Conservation (phyloP, 2,888 invertebrate genomes). For the Chouioia cunea region DNA sequence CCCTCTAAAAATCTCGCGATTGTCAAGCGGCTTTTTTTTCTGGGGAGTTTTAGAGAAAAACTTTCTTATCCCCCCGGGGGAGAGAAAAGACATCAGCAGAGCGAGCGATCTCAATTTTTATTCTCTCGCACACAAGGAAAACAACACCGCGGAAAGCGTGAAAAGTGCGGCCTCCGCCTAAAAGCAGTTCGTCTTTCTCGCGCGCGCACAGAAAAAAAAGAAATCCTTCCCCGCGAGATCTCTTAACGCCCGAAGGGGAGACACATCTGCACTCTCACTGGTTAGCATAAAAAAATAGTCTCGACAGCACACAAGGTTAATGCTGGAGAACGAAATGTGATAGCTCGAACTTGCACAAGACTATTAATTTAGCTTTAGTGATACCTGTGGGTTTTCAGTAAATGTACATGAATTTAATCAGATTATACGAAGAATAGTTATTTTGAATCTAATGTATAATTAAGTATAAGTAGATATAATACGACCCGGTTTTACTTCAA, state of each 20-base stretch:
- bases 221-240: conserved; percentile 17
- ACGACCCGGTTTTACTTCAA: too few relatives aligned
- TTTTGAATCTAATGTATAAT: conserved; percentile 20
- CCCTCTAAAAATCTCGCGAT: conserved; percentile 35
- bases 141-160: conserved; percentile 43
- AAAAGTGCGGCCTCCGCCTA: conserved; percentile 55
- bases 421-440: too few relatives aligned
- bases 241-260: conserved; percentile 31
- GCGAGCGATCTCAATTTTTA: conserved; percentile 42
- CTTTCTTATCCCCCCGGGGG: conserved; percentile 38
- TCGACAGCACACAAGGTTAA: conserved; percentile 31
- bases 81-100: conserved; percentile 14
- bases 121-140: conserved; percentile 25
- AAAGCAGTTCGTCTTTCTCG: conserved; percentile 33
- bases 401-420: too few relatives aligned
- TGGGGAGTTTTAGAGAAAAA: conserved; percentile 32
- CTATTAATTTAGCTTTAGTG: too few relatives aligned
- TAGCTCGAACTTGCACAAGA: background rate
- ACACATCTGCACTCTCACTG: conserved; percentile 37
- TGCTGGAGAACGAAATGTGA: conserved; percentile 19
- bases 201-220: background rate
- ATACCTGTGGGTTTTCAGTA: too few relatives aligned
- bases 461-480: too few relatives aligned
- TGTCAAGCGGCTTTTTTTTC: conserved; percentile 36
- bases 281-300: conserved; percentile 43